Conservation (phyloP, 1,140 invertebrate species). For the Pogonomyrmex barbatus region DNA sequence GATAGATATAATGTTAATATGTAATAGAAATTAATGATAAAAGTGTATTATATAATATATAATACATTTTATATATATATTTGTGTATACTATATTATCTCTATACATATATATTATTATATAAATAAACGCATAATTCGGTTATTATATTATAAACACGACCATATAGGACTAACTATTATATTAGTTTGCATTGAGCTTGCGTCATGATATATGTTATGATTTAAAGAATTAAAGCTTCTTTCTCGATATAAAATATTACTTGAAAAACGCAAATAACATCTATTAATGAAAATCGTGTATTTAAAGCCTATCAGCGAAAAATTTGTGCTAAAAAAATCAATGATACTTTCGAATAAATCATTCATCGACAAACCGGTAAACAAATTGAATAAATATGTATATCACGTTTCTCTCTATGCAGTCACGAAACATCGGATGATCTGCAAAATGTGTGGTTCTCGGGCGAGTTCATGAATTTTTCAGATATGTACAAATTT, state of each 20-base stretch:
- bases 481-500: background rate
- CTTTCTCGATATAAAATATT: conserved; percentile 42
- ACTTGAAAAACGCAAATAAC: conserved; percentile 55
- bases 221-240: background rate
- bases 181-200: conserved; percentile 57
- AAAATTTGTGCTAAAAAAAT: background rate
- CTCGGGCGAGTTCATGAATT: background rate
- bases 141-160: no score
- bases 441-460: background rate
- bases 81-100: no score
- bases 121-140: no score
- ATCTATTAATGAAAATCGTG: background rate
- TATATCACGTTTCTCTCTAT: background rate
- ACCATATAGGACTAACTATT: background rate
- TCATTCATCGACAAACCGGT: background rate
- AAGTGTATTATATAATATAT: conserved; percentile 7
- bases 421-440: background rate
- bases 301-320: background rate
- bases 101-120: no score
- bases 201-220: conserved; percentile 11
- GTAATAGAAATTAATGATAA: background rate
- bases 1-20: conserved; percentile 22
- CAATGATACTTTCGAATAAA: conserved; percentile 5
- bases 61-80: background rate
- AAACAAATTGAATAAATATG: conserved; percentile 2